These are phyloP conservation scores for Mirza zaza DNA, from an alignment of 2,113 vertebrate genomes.

Conservation along the genomic window DNA sequence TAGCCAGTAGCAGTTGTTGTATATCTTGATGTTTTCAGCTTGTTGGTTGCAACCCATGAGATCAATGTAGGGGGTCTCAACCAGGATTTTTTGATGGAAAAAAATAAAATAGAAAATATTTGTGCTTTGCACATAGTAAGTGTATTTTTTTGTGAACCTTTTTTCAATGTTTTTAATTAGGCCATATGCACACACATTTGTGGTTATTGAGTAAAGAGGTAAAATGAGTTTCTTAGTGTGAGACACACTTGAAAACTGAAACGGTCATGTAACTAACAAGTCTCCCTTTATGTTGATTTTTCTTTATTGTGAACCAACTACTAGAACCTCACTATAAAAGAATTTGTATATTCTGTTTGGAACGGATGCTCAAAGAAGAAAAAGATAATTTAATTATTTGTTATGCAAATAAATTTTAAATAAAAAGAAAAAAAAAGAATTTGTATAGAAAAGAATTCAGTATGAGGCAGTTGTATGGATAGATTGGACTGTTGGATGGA, in stretches of 20 bases:
- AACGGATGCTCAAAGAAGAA: too few species aligned
- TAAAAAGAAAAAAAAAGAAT: too few species aligned
- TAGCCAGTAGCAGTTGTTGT: background rate
- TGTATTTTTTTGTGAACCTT: background rate
- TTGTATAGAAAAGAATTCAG: background rate
- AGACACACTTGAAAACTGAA: background rate
- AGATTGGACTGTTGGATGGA: background rate
- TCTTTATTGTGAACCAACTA: background rate
- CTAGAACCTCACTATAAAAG: background rate
- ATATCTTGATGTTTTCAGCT: background rate
- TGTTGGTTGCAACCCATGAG: background rate
- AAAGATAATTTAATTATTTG: too few species aligned
- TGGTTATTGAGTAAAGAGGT: background rate
- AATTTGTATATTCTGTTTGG: background rate
- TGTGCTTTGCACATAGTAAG: background rate
- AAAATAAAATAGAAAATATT: slow-evolving; percentile 19
- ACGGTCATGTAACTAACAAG: background rate
- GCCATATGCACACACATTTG: background rate
- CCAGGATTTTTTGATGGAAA: background rate
- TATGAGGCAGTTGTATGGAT: background rate
- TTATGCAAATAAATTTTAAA: too few species aligned
- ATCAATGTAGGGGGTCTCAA: background rate
- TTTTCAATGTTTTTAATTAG: background rate
- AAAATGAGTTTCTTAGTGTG: slow-evolving; percentile 28
- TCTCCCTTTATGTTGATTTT: slow-evolving; percentile 3